Base-by-base conservation (phyloP, 2,888 invertebrate genomes). In the Eupeodes latifasciatus region DNA sequence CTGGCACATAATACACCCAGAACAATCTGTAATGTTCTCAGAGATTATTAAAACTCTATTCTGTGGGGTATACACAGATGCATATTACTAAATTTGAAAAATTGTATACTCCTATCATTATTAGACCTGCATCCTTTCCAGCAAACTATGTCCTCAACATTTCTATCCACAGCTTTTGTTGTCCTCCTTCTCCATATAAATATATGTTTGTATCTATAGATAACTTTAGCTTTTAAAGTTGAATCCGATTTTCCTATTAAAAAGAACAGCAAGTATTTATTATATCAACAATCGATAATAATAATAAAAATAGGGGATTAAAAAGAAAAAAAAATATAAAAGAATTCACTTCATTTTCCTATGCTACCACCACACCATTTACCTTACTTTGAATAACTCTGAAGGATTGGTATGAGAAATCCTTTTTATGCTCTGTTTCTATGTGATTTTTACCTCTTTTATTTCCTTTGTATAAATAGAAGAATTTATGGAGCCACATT, bases 231-330 rank as follows among this genome's bases (percentile, higher is more conserved):
- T 67, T 27, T 67, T 36, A 1, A 34, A 0, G n/a, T 5, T 36
- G 5, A 67, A 67, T 27, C n/a, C 16, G 11, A 67, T 51, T 12
- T 67, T 67, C n/a, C 27, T 34, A 49, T 14, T 11, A 36, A 67
- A 67, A 67, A 67, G 51, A 34, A 67, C 67, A 49, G 66, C 27
- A 16, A 67, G 34, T n/a, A 27, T 47, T 67, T 74, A 7, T 74
- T 67, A 51, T 62, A 79, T 79, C 79, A 74, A 78, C 74, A 84
- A 80, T 80, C 84, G 74, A 84, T 79, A 69, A 62, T 84, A 84
- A 44, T 36, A 61, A 61, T 61, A 59, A 55, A 11, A 47, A 47
- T 11, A 11, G 11, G 10, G 9, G 1, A 40, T 5, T 3, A 9
- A 59, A 55, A 11, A 47, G 10, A 2, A 4, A 11, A 19, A 55